Conservation (phyloP, 2,113 vertebrate species). For the Daubentonia madagascariensis region DNA sequence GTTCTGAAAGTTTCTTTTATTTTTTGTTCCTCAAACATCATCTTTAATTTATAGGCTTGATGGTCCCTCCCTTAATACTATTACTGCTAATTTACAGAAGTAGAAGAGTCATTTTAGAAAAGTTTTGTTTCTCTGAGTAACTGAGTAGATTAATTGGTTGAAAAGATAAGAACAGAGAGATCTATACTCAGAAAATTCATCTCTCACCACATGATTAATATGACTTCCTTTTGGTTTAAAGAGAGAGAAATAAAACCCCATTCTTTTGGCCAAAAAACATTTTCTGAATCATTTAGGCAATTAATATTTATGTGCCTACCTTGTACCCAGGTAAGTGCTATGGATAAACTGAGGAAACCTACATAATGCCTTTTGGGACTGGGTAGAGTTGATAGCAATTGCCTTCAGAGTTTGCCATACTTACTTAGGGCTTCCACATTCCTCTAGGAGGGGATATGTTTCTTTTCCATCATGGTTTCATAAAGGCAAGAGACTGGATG, state of each 20-base stretch:
- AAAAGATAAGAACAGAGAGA: constrained; percentile 26
- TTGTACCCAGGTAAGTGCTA: not conserved
- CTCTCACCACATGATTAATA: constrained; percentile 34
- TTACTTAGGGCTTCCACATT: not conserved
- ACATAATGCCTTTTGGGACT: not conserved
- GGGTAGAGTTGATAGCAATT: not conserved
- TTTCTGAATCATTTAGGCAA: constrained; percentile 38
- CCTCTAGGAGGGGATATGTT: not conserved
- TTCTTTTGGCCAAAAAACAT: not conserved
- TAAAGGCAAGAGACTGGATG: not conserved
- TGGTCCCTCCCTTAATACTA: constrained; percentile 10
- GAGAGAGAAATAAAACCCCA: not conserved
- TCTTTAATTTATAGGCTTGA: constrained; percentile 56
- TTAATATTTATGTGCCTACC: constrained; percentile 20
- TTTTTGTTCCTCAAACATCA: constrained; percentile 40
- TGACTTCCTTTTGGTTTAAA: constrained; percentile 34
- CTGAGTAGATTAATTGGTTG: constrained; percentile 24
- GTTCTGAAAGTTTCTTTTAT: constrained; percentile 22
- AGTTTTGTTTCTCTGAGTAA: constrained; percentile 25
- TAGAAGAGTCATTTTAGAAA: constrained; percentile 4
- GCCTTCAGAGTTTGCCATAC: not conserved
- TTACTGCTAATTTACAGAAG: constrained; percentile 50
- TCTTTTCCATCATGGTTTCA: not conserved
- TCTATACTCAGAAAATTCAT: constrained; percentile 29
- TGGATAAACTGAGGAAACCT: not conserved